phyloP scores from a whole-genome alignment of 2,113 vertebrate species.

The Xyrauchen texanus region DNA sequence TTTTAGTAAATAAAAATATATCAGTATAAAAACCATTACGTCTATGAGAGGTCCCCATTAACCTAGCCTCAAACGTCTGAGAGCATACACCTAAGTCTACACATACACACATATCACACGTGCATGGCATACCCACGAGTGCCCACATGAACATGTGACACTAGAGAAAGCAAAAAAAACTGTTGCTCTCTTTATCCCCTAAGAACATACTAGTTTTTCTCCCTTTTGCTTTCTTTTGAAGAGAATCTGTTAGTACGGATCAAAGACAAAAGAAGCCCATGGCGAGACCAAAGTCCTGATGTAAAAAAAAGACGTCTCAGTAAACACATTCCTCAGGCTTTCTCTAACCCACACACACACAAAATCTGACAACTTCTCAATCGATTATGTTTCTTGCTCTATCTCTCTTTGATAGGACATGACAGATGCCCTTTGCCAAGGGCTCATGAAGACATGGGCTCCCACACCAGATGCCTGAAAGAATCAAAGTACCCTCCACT shows the following conservation, averaged over 20 bases:
- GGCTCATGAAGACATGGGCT: slow-evolving; percentile 25
- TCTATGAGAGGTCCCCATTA: too few species aligned
- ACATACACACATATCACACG: background rate
- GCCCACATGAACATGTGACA: background rate
- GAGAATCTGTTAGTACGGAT: background rate
- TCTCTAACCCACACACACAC: slow-evolving; percentile 2
- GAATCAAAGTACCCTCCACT: slow-evolving; percentile 8
- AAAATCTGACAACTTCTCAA: slow-evolving; percentile 41
- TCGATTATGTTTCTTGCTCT: slow-evolving; percentile 49
- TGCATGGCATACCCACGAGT: background rate
- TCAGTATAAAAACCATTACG: too few species aligned
- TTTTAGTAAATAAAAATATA: too few species aligned
- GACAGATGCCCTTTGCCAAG: slow-evolving; percentile 51
- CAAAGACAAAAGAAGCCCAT: slow-evolving; percentile 1
- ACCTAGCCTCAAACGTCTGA: too few species aligned
- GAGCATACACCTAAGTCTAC: too few species aligned
- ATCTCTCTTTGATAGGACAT: slow-evolving; percentile 45
- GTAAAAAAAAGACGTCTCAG: background rate
- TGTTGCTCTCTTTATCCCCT: background rate
- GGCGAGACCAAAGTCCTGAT: slow-evolving; percentile 4
- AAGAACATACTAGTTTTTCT: background rate
- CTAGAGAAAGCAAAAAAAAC: background rate
- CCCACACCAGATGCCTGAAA: slow-evolving; percentile 42
- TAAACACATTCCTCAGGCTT: background rate
- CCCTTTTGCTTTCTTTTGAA: background rate